phyloP scores from a whole-genome alignment of 2,888 invertebrate genomes.

The Chrysolina americana region DNA sequence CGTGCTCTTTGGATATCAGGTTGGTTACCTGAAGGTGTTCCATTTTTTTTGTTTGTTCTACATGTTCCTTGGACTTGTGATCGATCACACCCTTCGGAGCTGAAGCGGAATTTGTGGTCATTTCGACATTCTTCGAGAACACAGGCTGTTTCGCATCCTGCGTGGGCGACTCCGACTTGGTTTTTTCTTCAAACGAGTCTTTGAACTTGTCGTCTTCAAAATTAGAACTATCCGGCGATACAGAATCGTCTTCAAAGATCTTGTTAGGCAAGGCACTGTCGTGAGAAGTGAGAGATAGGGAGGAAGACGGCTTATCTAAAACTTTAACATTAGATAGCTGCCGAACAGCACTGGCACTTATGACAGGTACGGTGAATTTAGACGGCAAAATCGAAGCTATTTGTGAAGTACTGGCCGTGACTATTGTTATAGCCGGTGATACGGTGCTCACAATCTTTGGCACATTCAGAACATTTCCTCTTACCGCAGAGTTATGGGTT shows the following conservation, averaged over 20 bases:
- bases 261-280: constrained; percentile 77
- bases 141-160: constrained; percentile 52
- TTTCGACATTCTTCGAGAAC: constrained; percentile 45
- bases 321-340: constrained; percentile 68
- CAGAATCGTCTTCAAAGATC: constrained; percentile 79
- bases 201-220: constrained; percentile 68
- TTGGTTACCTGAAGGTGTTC: constrained; percentile 63
- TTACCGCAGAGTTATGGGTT: constrained; percentile 58
- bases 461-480: constrained; percentile 63
- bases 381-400: constrained; percentile 66
- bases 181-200: constrained; percentile 61
- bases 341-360: constrained; percentile 68
- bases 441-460: constrained; percentile 64
- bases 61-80: constrained; percentile 36
- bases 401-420: constrained; percentile 66
- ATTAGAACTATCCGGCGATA: constrained; percentile 73
- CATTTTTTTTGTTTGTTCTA: constrained; percentile 42
- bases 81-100: constrained; percentile 32
- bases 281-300: constrained; percentile 73
- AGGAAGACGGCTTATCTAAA: constrained; percentile 69
- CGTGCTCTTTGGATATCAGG: constrained; percentile 67
- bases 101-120: constrained; percentile 21
- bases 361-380: constrained; percentile 66
- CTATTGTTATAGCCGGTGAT: constrained; percentile 66
- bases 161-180: constrained; percentile 56